Conservation (phyloP, 2,888 invertebrate species). For the Tridacna crocea region DNA sequence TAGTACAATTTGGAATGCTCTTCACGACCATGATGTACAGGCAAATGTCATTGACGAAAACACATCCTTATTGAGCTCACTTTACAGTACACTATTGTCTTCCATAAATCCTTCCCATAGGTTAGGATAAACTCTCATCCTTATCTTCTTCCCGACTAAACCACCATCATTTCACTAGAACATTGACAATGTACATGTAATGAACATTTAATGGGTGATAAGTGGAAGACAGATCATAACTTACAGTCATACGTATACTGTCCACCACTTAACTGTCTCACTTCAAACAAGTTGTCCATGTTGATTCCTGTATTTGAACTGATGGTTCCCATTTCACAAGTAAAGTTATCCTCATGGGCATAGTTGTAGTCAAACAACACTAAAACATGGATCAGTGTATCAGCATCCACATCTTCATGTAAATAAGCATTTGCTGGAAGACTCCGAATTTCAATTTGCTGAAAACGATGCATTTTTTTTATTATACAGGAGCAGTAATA, state of each 20-base stretch:
- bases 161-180: too few relatives aligned
- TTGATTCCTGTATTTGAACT: slow-evolving; percentile 3
- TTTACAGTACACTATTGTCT: too few relatives aligned
- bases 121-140: too few relatives aligned
- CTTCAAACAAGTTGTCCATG: slow-evolving; percentile 18
- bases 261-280: background rate
- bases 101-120: too few relatives aligned
- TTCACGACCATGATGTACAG: too few relatives aligned
- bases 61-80: too few relatives aligned
- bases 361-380: slow-evolving; percentile 35
- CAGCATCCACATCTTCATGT: slow-evolving; percentile 28
- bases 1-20: too few relatives aligned
- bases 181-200: background rate
- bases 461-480: background rate
- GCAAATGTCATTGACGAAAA: too few relatives aligned
- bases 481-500: too few relatives aligned
- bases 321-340: slow-evolving; percentile 7
- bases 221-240: background rate
- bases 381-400: slow-evolving; percentile 16
- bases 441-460: slow-evolving; percentile 29
- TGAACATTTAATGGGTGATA: background rate
- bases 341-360: slow-evolving; percentile 32
- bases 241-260: slow-evolving; percentile 12
- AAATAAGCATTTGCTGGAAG: slow-evolving; percentile 18
- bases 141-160: too few relatives aligned